phyloP scores from a whole-genome alignment of 2,797 vertebrate species.

The Tenualosa ilisha region DNA sequence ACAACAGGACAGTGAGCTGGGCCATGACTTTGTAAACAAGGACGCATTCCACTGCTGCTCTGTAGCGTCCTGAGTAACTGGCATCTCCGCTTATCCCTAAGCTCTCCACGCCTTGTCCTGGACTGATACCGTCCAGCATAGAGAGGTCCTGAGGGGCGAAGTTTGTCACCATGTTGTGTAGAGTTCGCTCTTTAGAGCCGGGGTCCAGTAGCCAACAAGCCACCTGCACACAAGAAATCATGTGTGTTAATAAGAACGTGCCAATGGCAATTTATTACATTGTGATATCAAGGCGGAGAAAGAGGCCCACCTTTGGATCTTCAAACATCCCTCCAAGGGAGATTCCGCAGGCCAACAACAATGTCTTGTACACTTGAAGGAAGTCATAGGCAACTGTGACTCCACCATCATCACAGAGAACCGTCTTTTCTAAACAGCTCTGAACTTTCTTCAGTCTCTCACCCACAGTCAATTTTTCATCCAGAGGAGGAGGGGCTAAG shows the following conservation, averaged over 20 bases:
- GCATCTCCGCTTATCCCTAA: constrained; percentile 71
- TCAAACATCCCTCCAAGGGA: constrained; percentile 84
- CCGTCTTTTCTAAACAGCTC: constrained; percentile 69
- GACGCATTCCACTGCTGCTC: constrained; percentile 85
- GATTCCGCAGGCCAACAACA: constrained; percentile 85
- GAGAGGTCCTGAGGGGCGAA: constrained; percentile 84
- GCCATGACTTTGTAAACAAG: constrained; percentile 80
- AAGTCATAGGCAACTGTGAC: constrained; percentile 82
- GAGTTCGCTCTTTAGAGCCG: constrained; percentile 84
- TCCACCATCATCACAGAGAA: constrained; percentile 41
- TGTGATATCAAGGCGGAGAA: not conserved
- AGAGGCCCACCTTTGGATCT: constrained; percentile 86
- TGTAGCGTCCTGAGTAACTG: constrained; percentile 81
- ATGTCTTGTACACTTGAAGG: constrained; percentile 87
- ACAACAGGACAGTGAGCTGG: constrained; percentile 76
- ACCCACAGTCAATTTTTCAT: constrained; percentile 77
- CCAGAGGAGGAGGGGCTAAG: constrained; percentile 88
- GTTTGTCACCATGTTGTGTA: constrained; percentile 89
- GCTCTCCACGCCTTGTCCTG: constrained; percentile 76
- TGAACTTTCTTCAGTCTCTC: constrained; percentile 81
- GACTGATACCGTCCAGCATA: constrained; percentile 80
- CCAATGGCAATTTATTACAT: not conserved
- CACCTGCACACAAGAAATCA: constrained; percentile 71
- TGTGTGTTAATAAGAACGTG: not conserved
- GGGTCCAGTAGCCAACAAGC: constrained; percentile 94